phyloP scores from a whole-genome alignment of 1,140 invertebrate genomes.

The Drosophila sulfurigaster region DNA sequence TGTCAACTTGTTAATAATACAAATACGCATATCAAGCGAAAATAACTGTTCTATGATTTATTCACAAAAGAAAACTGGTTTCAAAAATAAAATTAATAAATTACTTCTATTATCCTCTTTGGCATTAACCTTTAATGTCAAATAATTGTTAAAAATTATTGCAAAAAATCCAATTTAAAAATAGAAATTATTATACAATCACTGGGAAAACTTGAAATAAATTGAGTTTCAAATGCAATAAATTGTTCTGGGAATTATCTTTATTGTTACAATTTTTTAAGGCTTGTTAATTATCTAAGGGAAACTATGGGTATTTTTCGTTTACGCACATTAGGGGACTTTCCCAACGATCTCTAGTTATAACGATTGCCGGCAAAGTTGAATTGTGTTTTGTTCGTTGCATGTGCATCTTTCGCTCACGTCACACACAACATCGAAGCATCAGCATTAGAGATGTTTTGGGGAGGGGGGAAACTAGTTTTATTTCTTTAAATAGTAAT shows the following conservation, averaged over 20 bases:
- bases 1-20: too few relatives aligned
- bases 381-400: conserved; percentile 54
- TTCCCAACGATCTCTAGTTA: conserved; percentile 21
- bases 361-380: conserved; percentile 35
- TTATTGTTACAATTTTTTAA: not conserved
- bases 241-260: conserved; percentile 8
- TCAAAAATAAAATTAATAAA: too few relatives aligned
- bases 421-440: conserved; percentile 1
- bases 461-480: conserved; percentile 63
- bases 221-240: not conserved
- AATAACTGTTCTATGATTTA: too few relatives aligned
- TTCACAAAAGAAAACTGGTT: too few relatives aligned
- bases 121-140: too few relatives aligned
- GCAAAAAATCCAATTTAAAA: not conserved
- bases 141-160: not conserved
- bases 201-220: not conserved
- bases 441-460: not conserved
- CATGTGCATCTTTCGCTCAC: conserved; percentile 52
- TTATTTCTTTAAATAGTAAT: conserved; percentile 66
- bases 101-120: too few relatives aligned
- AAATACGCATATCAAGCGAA: too few relatives aligned
- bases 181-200: not conserved
- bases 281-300: not conserved
- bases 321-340: conserved; percentile 17
- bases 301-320: conserved; percentile 1